Evolutionary conservation across 1,140 invertebrate genomes (phyloP).

Genomic region (Ceratina calcarata): DNA sequence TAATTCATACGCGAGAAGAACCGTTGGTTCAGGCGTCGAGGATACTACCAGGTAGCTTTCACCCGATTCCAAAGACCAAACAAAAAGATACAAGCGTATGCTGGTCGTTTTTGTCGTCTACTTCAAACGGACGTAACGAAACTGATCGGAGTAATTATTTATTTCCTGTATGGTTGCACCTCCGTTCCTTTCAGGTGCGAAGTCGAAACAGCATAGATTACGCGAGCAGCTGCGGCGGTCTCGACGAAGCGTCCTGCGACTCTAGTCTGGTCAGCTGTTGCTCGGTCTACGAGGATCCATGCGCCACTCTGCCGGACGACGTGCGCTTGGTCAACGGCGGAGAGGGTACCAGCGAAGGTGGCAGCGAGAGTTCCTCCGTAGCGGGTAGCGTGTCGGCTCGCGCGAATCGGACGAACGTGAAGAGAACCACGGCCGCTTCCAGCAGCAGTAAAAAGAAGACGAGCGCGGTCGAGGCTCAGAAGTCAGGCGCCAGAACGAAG

Average conservation of each 20-base stretch:
- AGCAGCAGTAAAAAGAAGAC: slow-evolving; percentile 73
- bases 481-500: slow-evolving; percentile 56
- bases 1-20: not conserved
- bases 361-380: slow-evolving; percentile 88
- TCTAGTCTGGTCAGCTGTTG: slow-evolving; percentile 88
- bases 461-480: slow-evolving; percentile 48
- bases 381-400: slow-evolving; percentile 77
- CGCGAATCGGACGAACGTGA: slow-evolving; percentile 59
- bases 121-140: no score
- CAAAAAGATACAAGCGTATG: no score
- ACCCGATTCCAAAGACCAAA: not conserved
- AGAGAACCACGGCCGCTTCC: slow-evolving; percentile 47
- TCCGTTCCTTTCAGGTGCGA: slow-evolving; percentile 71
- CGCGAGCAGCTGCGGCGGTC: slow-evolving; percentile 83
- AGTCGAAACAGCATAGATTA: slow-evolving; percentile 83
- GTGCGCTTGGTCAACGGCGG: slow-evolving; percentile 77
- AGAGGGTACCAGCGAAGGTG: slow-evolving; percentile 85
- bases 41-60: not conserved
- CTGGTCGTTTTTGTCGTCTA: no score
- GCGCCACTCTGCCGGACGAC: slow-evolving; percentile 80
- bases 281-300: slow-evolving; percentile 85
- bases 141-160: no score
- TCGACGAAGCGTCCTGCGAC: slow-evolving; percentile 83
- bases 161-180: no score
- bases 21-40: no score